Percentiles rank a stretch among this genome's conserved stretches.
Evolutionary conservation across 1,140 invertebrate species (phyloP).

Genomic region (Micrasema longulum): DNA sequence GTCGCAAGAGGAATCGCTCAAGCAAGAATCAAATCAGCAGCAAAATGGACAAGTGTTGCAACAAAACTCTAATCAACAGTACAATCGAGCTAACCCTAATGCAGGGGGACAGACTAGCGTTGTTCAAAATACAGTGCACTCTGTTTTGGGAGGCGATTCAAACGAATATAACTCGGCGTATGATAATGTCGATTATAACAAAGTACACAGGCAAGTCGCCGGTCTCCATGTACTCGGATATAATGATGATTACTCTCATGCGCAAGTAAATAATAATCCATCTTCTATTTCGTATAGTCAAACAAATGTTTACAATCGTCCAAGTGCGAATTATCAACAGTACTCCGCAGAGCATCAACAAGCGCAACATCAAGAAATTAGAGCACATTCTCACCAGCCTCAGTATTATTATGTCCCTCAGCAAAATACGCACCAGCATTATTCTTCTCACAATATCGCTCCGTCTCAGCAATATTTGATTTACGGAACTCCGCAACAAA

Average conservation of each 20-base stretch:
- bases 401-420: constrained; percentile 20
- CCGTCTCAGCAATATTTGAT: constrained; percentile 9
- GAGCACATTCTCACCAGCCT: not conserved
- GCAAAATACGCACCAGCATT: not conserved
- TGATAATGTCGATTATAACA: constrained; percentile 1
- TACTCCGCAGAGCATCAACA: not conserved
- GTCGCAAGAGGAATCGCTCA: constrained; percentile 44
- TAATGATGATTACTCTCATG: constrained; percentile 23
- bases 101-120: not conserved
- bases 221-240: constrained; percentile 8
- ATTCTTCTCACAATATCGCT: not conserved
- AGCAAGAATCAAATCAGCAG: constrained; percentile 45
- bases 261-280: not conserved
- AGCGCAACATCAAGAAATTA: not conserved
- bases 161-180: constrained; percentile 6
- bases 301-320: not conserved
- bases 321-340: not conserved
- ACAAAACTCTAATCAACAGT: not conserved
- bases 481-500: constrained; percentile 14
- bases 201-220: not conserved
- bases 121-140: not conserved
- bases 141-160: not conserved
- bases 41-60: constrained; percentile 22
- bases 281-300: not conserved
- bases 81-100: too few relatives aligned